Evolutionary conservation across 2,113 vertebrate species (phyloP).

Genomic region (Thomomys bottae): DNA sequence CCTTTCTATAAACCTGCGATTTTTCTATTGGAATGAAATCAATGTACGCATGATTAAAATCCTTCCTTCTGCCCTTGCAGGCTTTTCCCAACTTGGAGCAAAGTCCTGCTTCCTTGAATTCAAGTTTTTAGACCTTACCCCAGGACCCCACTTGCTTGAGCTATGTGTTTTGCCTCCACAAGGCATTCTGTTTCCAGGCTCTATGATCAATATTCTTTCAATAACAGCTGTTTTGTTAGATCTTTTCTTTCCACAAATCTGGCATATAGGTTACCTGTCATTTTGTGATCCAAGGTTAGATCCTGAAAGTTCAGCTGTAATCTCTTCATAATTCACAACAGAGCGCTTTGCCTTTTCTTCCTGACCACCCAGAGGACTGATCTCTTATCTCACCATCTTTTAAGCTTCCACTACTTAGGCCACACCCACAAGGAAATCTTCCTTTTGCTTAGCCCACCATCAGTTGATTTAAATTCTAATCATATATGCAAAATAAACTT

Average conservation of each 20-base stretch:
- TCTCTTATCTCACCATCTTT: background rate
- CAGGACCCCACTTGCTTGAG: background rate
- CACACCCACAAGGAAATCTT: background rate
- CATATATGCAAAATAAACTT: background rate
- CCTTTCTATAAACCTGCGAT: background rate
- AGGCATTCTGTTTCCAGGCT: background rate
- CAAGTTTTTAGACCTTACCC: background rate
- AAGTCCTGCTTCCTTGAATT: background rate
- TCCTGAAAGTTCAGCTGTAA: background rate
- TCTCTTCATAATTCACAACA: background rate
- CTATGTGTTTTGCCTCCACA: background rate
- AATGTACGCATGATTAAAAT: background rate
- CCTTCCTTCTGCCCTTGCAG: background rate
- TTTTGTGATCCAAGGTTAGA: background rate
- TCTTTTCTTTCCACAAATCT: background rate
- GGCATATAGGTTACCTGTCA: background rate
- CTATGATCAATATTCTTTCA: background rate
- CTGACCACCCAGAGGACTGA: background rate
- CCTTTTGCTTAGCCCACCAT: background rate
- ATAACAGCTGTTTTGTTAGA: too few relatives aligned
- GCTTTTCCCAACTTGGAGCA: background rate
- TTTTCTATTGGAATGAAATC: background rate
- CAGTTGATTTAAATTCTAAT: background rate
- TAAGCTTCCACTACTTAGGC: background rate
- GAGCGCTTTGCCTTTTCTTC: background rate